phyloP scores from a whole-genome alignment of 1,140 invertebrate genomes.

The Thalassaphorura encarpata region DNA sequence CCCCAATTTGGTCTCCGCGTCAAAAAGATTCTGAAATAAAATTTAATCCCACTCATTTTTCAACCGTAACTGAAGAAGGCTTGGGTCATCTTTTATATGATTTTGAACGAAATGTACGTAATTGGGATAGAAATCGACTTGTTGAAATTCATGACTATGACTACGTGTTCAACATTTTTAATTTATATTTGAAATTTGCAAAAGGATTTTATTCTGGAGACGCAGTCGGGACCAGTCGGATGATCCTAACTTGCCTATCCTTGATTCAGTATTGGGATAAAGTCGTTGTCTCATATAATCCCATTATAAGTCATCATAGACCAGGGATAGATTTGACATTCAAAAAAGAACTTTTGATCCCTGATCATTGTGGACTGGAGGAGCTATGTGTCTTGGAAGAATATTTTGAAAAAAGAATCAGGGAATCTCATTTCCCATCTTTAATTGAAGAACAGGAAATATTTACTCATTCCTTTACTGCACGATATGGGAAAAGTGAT shows the following conservation, averaged over 20 bases:
- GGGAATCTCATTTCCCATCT: not conserved
- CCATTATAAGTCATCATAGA: not conserved
- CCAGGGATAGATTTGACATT: conserved; percentile 7
- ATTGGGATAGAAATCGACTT: not conserved
- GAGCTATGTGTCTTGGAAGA: not conserved
- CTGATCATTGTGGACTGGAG: not conserved
- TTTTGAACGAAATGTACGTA: conserved; percentile 12
- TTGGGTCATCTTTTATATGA: not conserved
- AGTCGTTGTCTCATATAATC: not conserved
- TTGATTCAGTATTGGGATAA: conserved; percentile 11
- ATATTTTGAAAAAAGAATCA: conserved; percentile 2
- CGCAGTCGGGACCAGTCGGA: not conserved
- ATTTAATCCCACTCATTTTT: not conserved
- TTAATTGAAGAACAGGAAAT: conserved; percentile 7
- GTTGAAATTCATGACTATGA: not conserved
- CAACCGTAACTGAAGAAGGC: not conserved
- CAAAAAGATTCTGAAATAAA: not conserved
- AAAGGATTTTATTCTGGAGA: conserved; percentile 5
- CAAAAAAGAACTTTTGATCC: conserved; percentile 4
- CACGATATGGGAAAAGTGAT: not conserved
- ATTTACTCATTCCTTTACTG: not conserved
- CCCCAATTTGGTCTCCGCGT: not conserved
- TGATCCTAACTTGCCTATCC: conserved; percentile 7
- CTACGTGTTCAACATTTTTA: conserved; percentile 5
- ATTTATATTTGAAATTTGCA: not conserved